Conservation (phyloP, 1,140 invertebrate genomes). For the Trichoplusia ni region DNA sequence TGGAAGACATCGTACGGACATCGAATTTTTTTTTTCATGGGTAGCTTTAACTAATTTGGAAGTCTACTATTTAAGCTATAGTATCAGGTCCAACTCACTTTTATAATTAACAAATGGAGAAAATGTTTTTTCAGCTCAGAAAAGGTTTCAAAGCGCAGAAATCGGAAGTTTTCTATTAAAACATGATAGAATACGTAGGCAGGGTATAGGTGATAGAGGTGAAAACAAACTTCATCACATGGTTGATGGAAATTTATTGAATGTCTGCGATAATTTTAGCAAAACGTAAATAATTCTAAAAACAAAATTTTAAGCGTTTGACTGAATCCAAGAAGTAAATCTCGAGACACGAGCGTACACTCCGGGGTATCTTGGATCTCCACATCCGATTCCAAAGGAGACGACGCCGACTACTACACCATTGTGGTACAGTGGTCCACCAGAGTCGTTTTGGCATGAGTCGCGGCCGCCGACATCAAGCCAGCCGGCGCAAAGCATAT, state of each 20-base stretch:
- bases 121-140: no score
- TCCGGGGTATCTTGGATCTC: conserved; percentile 71
- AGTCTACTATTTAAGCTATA: no score
- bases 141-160: no score
- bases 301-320: conserved; percentile 17
- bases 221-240: neutral
- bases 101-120: no score
- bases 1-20: no score
- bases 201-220: no score
- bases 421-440: conserved; percentile 82
- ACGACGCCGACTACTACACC: conserved; percentile 78
- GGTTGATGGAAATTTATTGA: neutral
- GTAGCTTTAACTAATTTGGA: no score
- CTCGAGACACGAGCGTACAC: conserved; percentile 80
- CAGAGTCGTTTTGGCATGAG: conserved; percentile 79
- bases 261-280: neutral
- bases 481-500: conserved; percentile 62
- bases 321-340: conserved; percentile 44
- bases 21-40: no score
- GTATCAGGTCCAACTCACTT: no score
- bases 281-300: neutral
- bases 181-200: no score
- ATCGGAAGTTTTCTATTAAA: no score
- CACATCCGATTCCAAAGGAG: conserved; percentile 83
- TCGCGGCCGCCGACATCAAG: conserved; percentile 54